Base-by-base conservation (phyloP, 1,140 invertebrate species). In the Eciton burchellii region DNA sequence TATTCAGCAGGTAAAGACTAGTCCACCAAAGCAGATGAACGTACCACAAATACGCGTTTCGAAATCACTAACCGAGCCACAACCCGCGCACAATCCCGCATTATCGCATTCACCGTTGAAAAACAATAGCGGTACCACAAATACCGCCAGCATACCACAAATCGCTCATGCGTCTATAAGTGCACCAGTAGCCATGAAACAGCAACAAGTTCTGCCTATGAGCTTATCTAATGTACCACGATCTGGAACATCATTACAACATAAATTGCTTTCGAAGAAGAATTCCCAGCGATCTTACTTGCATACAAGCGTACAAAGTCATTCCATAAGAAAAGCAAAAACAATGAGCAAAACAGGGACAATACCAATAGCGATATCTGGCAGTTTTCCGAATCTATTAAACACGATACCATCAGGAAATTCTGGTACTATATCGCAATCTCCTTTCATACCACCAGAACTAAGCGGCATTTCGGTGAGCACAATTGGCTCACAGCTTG, bases 231-330 rank as follows among this genome's bases (percentile, higher is more conserved):
- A 21, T 2, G 54, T 63, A 14, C 66, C 89, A 1, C 81, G 77
- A 3, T 43, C 81, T 3, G 84, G 88, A 5, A 87, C 87, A 9
- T 91, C 92, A 0, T 76, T 94, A 2, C 92, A 94, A 49, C 92
- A 93, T 59, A 93, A 92, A 65, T 63, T 94, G 2, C 29, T 93
- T 14, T 92, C 90, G 19, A 93, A 93, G 35, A 94, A 94, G 56
- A 90, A 91, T 62, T 84, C 85, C 1, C 92, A 93, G 6, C 85
- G 84, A 14, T 66, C 88, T 1, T 90, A 85, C 12, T 21, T 63
- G 3, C 47, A 85, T 0, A 57, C 43, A 3, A 49, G 16, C 14
- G 1, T 79, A 5, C 90, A 89, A 0, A 86, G 66, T 63, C 63
- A 82, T 54, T 47, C 84, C 0, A 21, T 83, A 14, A 91, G 90